Evolutionary conservation across 2,113 vertebrate genomes (phyloP).

Genomic region (Seriola rivoliana): DNA sequence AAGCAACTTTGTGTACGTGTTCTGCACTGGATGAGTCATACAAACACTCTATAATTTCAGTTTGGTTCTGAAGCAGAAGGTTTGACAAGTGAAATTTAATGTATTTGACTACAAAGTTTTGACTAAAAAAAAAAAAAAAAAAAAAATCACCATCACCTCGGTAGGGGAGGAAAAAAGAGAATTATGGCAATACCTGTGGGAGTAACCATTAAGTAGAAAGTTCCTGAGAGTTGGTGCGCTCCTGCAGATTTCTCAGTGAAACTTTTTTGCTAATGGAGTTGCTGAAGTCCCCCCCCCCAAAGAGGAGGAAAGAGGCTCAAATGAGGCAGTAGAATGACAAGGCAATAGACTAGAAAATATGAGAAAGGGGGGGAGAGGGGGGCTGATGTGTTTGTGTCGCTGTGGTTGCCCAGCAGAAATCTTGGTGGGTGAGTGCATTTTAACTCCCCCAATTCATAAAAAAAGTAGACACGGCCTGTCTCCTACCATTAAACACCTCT

Average conservation of each 20-base stretch:
- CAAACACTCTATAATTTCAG: background rate
- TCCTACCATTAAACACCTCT: constrained; percentile 14
- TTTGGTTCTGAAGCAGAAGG: background rate
- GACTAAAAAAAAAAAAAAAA: background rate
- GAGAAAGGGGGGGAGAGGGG: constrained; percentile 26
- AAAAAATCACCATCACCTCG: background rate
- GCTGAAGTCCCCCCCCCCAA: constrained; percentile 31
- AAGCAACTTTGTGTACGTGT: background rate
- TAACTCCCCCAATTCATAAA: constrained; percentile 41
- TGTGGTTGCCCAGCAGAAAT: constrained; percentile 32
- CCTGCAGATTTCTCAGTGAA: constrained; percentile 25
- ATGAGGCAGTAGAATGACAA: constrained; percentile 55
- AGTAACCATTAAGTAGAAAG: constrained; percentile 12
- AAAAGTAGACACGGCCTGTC: constrained; percentile 39
- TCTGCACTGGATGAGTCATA: background rate
- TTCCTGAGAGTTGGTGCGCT: constrained; percentile 20
- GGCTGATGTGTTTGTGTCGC: constrained; percentile 59
- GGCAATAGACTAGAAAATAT: constrained; percentile 67
- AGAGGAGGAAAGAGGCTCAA: constrained; percentile 37
- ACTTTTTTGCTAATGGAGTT: constrained; percentile 50
- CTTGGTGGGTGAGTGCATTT: constrained; percentile 43
- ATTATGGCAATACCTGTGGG: background rate
- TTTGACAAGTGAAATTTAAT: background rate
- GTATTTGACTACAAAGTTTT: background rate
- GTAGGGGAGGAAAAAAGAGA: background rate